A percentile compares a stretch with the other conserved stretches of the same genome.
Conservation (phyloP, 64 coral and sea anemone species). For the Pachyseris speciosa region DNA sequence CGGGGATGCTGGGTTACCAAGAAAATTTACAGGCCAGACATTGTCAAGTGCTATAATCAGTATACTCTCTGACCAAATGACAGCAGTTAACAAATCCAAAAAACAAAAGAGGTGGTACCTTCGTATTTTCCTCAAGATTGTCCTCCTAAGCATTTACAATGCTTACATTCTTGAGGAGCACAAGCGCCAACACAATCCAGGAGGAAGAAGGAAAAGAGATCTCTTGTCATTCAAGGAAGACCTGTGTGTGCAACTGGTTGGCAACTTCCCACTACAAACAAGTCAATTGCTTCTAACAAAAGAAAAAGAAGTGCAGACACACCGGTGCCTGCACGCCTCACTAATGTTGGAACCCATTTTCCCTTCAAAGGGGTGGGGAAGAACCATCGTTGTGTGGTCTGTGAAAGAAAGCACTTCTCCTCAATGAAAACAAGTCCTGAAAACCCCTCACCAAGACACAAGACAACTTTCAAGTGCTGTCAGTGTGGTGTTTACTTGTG, state of each 20-base stretch:
- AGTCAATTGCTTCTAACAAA: background rate
- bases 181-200: background rate
- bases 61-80: conserved; percentile 53
- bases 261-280: conserved; percentile 27
- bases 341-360: conserved; percentile 25
- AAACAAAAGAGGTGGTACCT: conserved; percentile 58
- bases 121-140: conserved; percentile 20
- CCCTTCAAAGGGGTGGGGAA: background rate
- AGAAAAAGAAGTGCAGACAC: conserved; percentile 14
- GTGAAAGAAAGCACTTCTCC: conserved; percentile 15
- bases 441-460: background rate
- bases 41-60: conserved; percentile 52
- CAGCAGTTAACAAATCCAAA: conserved; percentile 44
- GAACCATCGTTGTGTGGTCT: background rate
- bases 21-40: conserved; percentile 7
- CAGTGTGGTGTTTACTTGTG: conserved; percentile 37
- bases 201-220: conserved; percentile 47
- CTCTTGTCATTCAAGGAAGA: conserved; percentile 45
- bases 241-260: conserved; percentile 51
- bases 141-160: conserved; percentile 25
- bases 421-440: conserved; percentile 5
- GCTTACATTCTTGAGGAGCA: conserved; percentile 36
- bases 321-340: conserved; percentile 9
- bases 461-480: background rate
- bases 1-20: conserved; percentile 12